phyloP scores from a whole-genome alignment of 2,888 invertebrate species.

The Chromoteleia sp. region DNA sequence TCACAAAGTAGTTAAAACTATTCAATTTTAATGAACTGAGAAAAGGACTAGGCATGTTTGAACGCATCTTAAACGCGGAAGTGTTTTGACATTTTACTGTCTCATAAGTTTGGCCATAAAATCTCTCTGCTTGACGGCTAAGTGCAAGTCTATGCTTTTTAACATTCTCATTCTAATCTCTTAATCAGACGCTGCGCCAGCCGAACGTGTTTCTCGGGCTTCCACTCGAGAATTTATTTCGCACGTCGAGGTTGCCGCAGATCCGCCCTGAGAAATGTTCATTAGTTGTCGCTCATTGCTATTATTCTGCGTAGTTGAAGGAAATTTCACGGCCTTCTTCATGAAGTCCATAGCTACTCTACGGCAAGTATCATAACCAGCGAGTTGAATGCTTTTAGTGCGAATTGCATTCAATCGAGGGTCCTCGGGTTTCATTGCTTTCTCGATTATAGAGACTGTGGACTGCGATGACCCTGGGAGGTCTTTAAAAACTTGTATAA shows the following conservation, averaged over 20 bases:
- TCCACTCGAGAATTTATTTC: not conserved
- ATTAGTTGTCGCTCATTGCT: constrained; percentile 29
- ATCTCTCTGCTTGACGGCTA: constrained; percentile 81
- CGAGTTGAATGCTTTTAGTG: constrained; percentile 76
- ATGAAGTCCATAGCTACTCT: constrained; percentile 79
- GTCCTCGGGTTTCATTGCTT: constrained; percentile 72
- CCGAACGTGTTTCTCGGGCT: not conserved
- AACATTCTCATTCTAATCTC: constrained; percentile 79
- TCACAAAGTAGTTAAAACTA: too few species aligned
- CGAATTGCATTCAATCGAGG: constrained; percentile 75
- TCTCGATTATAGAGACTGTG: constrained; percentile 74
- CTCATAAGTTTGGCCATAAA: constrained; percentile 81
- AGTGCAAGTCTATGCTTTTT: constrained; percentile 80
- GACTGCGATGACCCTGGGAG: constrained; percentile 78
- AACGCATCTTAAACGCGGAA: not conserved
- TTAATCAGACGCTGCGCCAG: constrained; percentile 68
- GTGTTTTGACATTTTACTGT: constrained; percentile 68
- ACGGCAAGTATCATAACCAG: constrained; percentile 82
- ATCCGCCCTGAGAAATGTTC: constrained; percentile 6
- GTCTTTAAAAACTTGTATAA: constrained; percentile 80
- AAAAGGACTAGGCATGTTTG: too few species aligned
- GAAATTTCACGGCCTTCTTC: constrained; percentile 75
- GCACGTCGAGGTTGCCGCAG: not conserved
- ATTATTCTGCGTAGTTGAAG: constrained; percentile 48
- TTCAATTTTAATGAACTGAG: too few species aligned